Evolutionary conservation across 2,888 invertebrate species (phyloP).

Genomic region (Ectemnius continuus): DNA sequence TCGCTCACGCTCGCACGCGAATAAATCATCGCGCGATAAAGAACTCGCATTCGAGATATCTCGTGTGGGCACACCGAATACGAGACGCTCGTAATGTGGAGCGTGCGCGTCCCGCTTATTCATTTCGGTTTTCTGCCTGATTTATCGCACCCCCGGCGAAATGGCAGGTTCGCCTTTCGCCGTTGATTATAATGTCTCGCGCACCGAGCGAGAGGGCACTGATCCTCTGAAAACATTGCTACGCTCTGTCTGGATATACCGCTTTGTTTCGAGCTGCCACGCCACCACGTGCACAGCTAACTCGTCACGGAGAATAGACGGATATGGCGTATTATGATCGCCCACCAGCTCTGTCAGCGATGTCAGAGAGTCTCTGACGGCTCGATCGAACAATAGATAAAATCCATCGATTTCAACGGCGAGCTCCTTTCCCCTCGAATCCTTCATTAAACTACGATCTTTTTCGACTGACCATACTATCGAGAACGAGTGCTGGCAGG

Average conservation of each 20-base stretch:
- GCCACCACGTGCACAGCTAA: constrained; percentile 39
- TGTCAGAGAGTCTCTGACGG: constrained; percentile 21
- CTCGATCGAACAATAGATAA: not conserved
- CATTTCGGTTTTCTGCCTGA: constrained; percentile 22
- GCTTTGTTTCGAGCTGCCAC: constrained; percentile 25
- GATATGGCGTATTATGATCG: constrained; percentile 36
- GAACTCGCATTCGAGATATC: constrained; percentile 21
- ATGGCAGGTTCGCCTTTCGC: constrained; percentile 1
- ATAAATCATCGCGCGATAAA: constrained; percentile 52
- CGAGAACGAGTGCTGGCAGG: not conserved
- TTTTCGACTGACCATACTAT: not conserved
- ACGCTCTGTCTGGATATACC: no score
- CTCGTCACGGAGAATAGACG: constrained; percentile 37
- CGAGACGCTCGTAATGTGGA: constrained; percentile 27
- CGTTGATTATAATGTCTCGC: constrained; percentile 2
- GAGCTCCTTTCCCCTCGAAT: not conserved
- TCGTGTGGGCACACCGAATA: constrained; percentile 19
- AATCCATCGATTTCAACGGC: not conserved
- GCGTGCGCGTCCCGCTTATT: constrained; percentile 18
- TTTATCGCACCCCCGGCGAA: not conserved
- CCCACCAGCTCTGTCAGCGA: constrained; percentile 38
- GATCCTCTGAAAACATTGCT: no score
- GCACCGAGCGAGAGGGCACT: no score
- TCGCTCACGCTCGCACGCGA: constrained; percentile 18
- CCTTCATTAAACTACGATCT: no score